Evolutionary conservation across 1,140 invertebrate genomes (phyloP).

Genomic region (Bradynema listronoti): DNA sequence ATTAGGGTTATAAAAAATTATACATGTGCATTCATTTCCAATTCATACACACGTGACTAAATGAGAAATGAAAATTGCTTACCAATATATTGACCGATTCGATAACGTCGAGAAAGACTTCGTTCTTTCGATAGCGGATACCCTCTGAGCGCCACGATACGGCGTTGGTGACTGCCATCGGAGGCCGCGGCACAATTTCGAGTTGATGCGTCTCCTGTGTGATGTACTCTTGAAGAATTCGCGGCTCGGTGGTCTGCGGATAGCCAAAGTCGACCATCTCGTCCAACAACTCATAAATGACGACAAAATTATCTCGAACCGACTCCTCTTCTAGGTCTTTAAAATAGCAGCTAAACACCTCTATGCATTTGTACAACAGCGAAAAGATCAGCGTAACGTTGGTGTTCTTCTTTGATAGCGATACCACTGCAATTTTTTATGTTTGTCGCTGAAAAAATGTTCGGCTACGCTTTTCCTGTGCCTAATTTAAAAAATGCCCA

Average conservation of each 20-base stretch:
- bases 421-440: constrained; percentile 68
- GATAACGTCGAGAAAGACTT: constrained; percentile 99
- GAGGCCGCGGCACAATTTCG: constrained; percentile 82
- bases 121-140: constrained; percentile 98
- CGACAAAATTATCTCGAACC: constrained; percentile 97
- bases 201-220: constrained; percentile 99
- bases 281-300: constrained; percentile 95
- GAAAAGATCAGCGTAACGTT: constrained; percentile 94
- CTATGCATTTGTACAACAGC: constrained; percentile 93
- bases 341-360: constrained; percentile 94
- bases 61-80: constrained; percentile 47
- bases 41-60: too few species aligned
- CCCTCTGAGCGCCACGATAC: constrained; percentile 98
- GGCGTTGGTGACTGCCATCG: constrained; percentile 90
- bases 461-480: too few species aligned
- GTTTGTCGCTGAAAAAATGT: too few species aligned
- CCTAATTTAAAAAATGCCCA: too few species aligned
- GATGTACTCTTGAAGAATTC: constrained; percentile 92
- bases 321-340: constrained; percentile 99
- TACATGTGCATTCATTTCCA: too few species aligned
- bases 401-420: constrained; percentile 92
- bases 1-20: too few species aligned
- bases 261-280: constrained; percentile 91
- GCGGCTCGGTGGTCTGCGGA: constrained; percentile 77
- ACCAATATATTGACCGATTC: constrained; percentile 92